Conservation (phyloP, 2,888 invertebrate species). For the Rotaria magnacalcarata region DNA sequence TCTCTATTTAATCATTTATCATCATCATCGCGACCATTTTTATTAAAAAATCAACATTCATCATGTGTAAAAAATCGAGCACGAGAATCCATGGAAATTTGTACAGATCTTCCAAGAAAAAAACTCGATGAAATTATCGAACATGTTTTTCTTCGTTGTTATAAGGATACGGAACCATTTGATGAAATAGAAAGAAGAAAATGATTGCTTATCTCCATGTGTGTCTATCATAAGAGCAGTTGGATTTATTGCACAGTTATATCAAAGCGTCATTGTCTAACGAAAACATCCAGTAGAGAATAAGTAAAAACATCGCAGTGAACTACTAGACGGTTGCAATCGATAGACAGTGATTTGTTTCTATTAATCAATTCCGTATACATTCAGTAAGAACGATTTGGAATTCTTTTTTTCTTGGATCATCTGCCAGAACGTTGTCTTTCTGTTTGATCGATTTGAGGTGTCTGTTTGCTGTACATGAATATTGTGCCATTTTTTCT, state of each 20-base stretch:
- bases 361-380: not conserved
- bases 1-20: not conserved
- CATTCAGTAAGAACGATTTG: too few relatives aligned
- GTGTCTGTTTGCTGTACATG: too few relatives aligned
- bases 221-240: not conserved
- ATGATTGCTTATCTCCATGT: not conserved
- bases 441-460: too few relatives aligned
- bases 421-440: not conserved
- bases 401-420: too few relatives aligned
- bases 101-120: slow-evolving; percentile 69
- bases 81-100: slow-evolving; percentile 74
- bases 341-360: not conserved
- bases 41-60: slow-evolving; percentile 52
- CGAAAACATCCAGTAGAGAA: not conserved
- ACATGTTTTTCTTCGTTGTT: slow-evolving; percentile 82
- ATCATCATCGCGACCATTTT: slow-evolving; percentile 56
- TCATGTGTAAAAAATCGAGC: slow-evolving; percentile 86
- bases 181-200: slow-evolving; percentile 61
- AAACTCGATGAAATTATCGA: slow-evolving; percentile 76
- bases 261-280: not conserved
- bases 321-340: not conserved
- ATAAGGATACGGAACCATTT: slow-evolving; percentile 83
- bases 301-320: not conserved
- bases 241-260: not conserved
- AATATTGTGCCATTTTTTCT: too few relatives aligned